These are phyloP conservation scores for Ernsta delagoae DNA, from an alignment of 2,888 invertebrate genomes.

Conservation along the genomic window DNA sequence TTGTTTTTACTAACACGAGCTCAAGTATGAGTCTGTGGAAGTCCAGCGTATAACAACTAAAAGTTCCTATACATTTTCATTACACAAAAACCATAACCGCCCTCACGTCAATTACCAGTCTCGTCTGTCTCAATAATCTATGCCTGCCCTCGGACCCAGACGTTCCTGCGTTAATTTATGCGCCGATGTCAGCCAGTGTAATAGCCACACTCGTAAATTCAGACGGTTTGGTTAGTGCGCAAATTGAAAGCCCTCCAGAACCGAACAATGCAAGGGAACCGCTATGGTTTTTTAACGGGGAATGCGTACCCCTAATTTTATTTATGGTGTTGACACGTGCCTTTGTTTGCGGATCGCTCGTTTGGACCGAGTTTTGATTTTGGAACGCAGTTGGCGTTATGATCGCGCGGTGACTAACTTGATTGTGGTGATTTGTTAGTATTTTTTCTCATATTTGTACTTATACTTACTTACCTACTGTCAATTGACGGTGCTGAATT, in stretches of 20 bases:
- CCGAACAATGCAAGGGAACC: constrained; percentile 50
- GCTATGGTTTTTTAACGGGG: constrained; percentile 54
- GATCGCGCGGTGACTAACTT: not conserved
- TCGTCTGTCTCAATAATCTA: constrained; percentile 47
- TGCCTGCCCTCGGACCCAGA: constrained; percentile 59
- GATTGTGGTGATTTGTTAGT: not conserved
- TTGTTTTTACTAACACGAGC: no score
- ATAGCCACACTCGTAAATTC: constrained; percentile 57
- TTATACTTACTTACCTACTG: no score
- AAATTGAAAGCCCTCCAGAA: constrained; percentile 70
- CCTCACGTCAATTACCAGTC: not conserved
- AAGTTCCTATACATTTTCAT: not conserved
- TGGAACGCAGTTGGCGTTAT: not conserved
- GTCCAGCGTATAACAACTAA: no score
- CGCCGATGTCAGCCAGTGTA: constrained; percentile 61
- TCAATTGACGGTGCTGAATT: no score
- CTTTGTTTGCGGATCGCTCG: constrained; percentile 46
- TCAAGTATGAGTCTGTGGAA: no score
- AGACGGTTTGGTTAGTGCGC: constrained; percentile 55
- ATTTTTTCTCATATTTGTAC: no score
- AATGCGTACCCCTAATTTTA: constrained; percentile 69
- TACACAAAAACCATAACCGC: not conserved
- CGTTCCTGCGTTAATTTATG: constrained; percentile 71
- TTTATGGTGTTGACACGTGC: constrained; percentile 73
- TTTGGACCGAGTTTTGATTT: constrained; percentile 16